Evolutionary conservation across 2,797 vertebrate genomes (phyloP), one percentile per base, ranked within the genome.

Genomic region (Ctenochaetus hawaiiensis): DNA sequence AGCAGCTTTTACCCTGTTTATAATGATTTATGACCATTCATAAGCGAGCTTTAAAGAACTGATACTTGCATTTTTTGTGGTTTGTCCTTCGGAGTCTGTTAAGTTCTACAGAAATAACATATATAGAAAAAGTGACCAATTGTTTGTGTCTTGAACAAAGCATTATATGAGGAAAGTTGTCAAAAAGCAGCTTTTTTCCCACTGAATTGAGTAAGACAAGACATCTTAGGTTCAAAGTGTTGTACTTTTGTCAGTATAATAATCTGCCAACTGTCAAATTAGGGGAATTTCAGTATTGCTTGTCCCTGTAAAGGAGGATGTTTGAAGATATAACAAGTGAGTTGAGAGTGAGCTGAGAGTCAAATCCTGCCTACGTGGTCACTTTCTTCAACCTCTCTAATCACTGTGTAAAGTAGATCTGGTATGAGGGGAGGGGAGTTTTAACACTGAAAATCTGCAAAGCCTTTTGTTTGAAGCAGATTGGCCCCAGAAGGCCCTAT

Each of bases 21-120:
- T 49, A 61, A 43, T 78, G 51, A 59, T 62, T 80, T 47, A 65
- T n/a, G 14, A 8, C 52, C 8, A 34, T 3, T 60, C 48, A 59
- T 56, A 26, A 45, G 57, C 56, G 48, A 63, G 39, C 59, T 64
- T 18, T n/a, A 69, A 41, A 45, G 60, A 72, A 43, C 45, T 52
- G 22, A 43, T 62, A 59, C 44, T 23, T 72, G 23, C 14, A 66
- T 48, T 37, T 17, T 23, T 26, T 4, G n/a, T 53, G 12, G 9
- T 60, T 69, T 0, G 3, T 39, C 34, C 6, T 62, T 26, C 14
- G 1, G 26, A 56, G 30, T 64, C 14, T 13, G 51, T 61, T 44
- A 34, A 37, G 6, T 66, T 23, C 10, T 41, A 48, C 20, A 16
- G 5, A 61, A 16, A 20, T 43, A 30, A 23, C 3, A 39, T 17